A percentile compares a stretch with the other conserved stretches of the same genome.
Conservation (phyloP, 2,888 invertebrate species). For the Athalia cordata region DNA sequence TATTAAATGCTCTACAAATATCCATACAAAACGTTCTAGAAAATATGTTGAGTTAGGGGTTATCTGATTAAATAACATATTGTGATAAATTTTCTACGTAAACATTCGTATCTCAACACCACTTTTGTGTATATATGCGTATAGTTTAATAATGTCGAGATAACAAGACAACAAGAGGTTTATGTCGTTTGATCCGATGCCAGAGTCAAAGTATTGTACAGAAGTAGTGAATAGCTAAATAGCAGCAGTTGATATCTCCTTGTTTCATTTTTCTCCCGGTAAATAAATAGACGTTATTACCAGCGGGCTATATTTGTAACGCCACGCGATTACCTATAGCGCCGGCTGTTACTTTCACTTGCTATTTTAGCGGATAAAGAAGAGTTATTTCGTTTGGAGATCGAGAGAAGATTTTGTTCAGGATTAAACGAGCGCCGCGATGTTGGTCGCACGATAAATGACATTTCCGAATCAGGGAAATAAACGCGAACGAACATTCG, state of each 20-base stretch:
- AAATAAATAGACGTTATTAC: conserved; percentile 32
- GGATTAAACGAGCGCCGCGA: neutral
- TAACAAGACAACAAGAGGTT: neutral
- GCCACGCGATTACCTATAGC: conserved; percentile 10
- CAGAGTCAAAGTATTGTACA: neutral
- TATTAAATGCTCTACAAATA: neutral
- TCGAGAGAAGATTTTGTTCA: neutral
- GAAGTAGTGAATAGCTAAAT: neutral
- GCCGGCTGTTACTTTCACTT: conserved; percentile 38
- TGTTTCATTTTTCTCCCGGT: conserved; percentile 11
- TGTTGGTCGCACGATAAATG: neutral
- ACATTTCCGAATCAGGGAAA: neutral
- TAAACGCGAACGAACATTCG: conserved; percentile 17
- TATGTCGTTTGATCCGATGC: neutral
- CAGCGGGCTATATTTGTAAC: conserved; percentile 17
- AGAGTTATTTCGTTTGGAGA: neutral
- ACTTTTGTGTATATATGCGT: neutral
- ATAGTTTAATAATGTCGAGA: neutral
- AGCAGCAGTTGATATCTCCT: conserved; percentile 11
- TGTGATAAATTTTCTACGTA: conserved; percentile 8
- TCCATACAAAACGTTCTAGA: neutral
- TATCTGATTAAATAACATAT: conserved; percentile 23
- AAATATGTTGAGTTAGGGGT: neutral
- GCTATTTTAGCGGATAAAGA: neutral
- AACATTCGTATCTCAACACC: neutral